phyloP scores from a whole-genome alignment of 2,888 invertebrate genomes.

The Leucophenga montana region DNA sequence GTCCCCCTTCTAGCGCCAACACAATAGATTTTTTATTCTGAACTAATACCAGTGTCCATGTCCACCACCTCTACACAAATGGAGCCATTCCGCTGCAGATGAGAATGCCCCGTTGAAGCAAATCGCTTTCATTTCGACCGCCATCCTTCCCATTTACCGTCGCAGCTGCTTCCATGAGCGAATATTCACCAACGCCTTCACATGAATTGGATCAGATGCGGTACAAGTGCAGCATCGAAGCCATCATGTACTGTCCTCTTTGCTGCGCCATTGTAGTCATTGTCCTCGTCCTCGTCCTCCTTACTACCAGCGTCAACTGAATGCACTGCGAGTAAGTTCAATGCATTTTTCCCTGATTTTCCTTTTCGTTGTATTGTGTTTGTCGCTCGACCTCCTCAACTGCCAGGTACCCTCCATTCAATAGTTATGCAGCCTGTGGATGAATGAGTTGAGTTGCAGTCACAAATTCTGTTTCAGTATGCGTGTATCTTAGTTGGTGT shows the following conservation, averaged over 20 bases:
- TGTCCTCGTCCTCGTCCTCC: no score
- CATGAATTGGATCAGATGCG: constrained; percentile 46
- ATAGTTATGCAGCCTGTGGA: constrained; percentile 9
- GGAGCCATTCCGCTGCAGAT: constrained; percentile 33
- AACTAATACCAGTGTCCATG: constrained; percentile 21
- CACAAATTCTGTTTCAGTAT: constrained; percentile 31
- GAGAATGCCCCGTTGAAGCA: constrained; percentile 29
- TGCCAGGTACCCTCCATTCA: constrained; percentile 33
- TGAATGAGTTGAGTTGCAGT: no score
- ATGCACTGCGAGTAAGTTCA: constrained; percentile 54
- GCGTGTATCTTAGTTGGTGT: constrained; percentile 46
- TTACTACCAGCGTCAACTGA: constrained; percentile 52
- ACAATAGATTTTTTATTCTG: constrained; percentile 3
- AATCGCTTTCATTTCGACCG: constrained; percentile 51
- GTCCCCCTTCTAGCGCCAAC: constrained; percentile 7
- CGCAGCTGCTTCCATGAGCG: constrained; percentile 19
- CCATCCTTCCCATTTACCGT: constrained; percentile 40
- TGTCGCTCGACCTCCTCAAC: constrained; percentile 32
- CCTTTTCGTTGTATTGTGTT: constrained; percentile 39
- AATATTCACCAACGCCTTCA: constrained; percentile 41
- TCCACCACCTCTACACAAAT: constrained; percentile 9
- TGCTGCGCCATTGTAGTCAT: no score
- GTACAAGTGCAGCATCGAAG: constrained; percentile 61
- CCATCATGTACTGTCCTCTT: no score
- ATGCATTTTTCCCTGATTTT: constrained; percentile 28